Evolutionary conservation across 2,888 invertebrate genomes (phyloP), one percentile per base, ranked within the genome.

Genomic region (Agonopterix alstromeriana): DNA sequence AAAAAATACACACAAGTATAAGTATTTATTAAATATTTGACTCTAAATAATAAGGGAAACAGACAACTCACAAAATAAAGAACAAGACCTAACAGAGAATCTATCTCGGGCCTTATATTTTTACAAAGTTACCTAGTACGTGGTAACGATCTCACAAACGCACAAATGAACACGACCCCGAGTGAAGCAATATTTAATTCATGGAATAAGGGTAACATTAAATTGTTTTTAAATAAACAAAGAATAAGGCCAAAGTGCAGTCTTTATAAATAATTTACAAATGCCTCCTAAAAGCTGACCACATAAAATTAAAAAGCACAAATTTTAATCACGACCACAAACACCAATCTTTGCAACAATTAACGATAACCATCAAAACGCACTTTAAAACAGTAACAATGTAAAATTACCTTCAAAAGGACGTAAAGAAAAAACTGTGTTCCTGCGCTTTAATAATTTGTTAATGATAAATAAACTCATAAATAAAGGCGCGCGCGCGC

Each of bases 401-500:
- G 63, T 67, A 68, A 70, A 73, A 76, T 71, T 69, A 65, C 57
- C 65, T 67, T 64, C 72, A 71, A 76, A 65, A 73, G 70, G 70
- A 59, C 57, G 61, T 57, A 43, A 8, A 36, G 38, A 80, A 83
- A 84, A 85, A 83, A 79, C 66, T 70, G 77, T 77, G 69, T 73
- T 67, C 70, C 68, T 67, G 72, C 74, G 79, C 77, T 85, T 85
- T 84, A 82, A 88, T 89, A 89, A 89, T 89, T 89, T 83, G 89
- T 83, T 89, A 89, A 89, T 89, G 89, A 89, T 89, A 89, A 88
- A 89, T 89, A 89, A 89, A 88, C 89, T 81, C 88, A 89, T 89
- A 89, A 89, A 88, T 89, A 71, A 77, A 62, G 65, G 65, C 66
- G 67, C 71, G 82, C 75, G 80, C 74, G 72, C 82, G 82, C 65